Conservation (phyloP, 2,113 vertebrate species). For the Saccopteryx leptura region DNA sequence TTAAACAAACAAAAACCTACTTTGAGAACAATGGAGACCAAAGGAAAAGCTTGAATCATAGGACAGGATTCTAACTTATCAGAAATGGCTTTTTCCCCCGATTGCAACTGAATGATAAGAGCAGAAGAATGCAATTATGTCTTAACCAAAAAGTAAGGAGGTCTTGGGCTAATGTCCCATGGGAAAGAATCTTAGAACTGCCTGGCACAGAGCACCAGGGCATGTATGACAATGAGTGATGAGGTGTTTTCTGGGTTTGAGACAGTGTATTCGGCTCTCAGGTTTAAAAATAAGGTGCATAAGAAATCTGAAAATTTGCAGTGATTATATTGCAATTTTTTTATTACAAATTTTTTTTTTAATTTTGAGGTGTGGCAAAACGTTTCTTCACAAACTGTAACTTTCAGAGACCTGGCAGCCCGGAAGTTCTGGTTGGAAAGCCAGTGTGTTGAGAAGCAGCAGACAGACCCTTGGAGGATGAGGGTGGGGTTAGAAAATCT, state of each 20-base stretch:
- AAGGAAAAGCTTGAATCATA: not conserved
- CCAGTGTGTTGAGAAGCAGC: not conserved
- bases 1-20: slow-evolving; percentile 38
- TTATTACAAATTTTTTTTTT: slow-evolving; percentile 51
- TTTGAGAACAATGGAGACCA: slow-evolving; percentile 15
- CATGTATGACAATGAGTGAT: not conserved
- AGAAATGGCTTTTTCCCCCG: slow-evolving; percentile 5
- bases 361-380: not conserved
- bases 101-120: not conserved
- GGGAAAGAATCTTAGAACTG: not conserved
- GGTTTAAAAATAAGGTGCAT: slow-evolving; percentile 31
- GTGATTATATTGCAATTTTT: slow-evolving; percentile 26
- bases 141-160: not conserved
- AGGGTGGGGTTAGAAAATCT: not conserved
- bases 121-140: not conserved
- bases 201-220: not conserved
- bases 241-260: not conserved
- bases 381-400: slow-evolving; percentile 33
- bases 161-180: not conserved
- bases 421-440: not conserved
- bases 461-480: not conserved
- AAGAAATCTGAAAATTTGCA: not conserved
- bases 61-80: slow-evolving; percentile 27
- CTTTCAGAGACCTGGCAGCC: not conserved
- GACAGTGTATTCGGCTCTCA: slow-evolving; percentile 50